phyloP scores from a whole-genome alignment of 2,797 vertebrate species.

The Peromyscus attwateri region DNA sequence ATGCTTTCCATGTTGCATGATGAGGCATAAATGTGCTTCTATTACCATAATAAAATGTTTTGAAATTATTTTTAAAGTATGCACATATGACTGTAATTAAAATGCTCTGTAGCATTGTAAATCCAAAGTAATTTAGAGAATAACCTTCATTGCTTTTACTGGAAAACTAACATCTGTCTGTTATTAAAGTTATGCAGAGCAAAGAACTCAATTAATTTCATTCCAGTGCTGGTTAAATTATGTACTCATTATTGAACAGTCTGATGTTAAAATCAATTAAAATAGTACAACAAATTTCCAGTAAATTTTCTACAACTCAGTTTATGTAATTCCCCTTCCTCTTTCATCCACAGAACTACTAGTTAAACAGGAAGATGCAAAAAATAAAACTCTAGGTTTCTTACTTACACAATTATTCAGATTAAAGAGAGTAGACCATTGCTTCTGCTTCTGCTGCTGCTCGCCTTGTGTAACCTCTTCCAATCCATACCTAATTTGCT shows the following conservation, averaged over 20 bases:
- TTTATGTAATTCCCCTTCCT: background rate
- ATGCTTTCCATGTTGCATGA: slow-evolving; percentile 64
- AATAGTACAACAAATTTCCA: slow-evolving; percentile 54
- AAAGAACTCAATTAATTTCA: slow-evolving; percentile 81
- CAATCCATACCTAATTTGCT: background rate
- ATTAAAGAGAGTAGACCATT: background rate
- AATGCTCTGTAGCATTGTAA: slow-evolving; percentile 75
- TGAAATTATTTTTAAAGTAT: slow-evolving; percentile 74
- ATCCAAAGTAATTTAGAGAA: slow-evolving; percentile 81
- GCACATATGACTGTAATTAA: slow-evolving; percentile 78
- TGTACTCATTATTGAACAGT: slow-evolving; percentile 71
- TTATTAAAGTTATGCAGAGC: slow-evolving; percentile 82
- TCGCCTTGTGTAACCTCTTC: background rate
- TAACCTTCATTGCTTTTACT: slow-evolving; percentile 76
- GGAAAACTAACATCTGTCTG: slow-evolving; percentile 81
- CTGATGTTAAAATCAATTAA: slow-evolving; percentile 73
- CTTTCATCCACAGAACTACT: slow-evolving; percentile 35
- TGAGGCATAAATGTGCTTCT: slow-evolving; percentile 67
- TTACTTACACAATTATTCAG: background rate
- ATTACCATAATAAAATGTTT: slow-evolving; percentile 70
- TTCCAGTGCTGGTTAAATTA: slow-evolving; percentile 76
- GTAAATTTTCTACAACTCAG: slow-evolving; percentile 59
- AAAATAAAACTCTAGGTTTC: background rate
- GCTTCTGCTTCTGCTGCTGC: background rate
- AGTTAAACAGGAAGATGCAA: background rate